Base-by-base conservation (phyloP, 2,888 invertebrate species). In the Entomobrya proxima region DNA sequence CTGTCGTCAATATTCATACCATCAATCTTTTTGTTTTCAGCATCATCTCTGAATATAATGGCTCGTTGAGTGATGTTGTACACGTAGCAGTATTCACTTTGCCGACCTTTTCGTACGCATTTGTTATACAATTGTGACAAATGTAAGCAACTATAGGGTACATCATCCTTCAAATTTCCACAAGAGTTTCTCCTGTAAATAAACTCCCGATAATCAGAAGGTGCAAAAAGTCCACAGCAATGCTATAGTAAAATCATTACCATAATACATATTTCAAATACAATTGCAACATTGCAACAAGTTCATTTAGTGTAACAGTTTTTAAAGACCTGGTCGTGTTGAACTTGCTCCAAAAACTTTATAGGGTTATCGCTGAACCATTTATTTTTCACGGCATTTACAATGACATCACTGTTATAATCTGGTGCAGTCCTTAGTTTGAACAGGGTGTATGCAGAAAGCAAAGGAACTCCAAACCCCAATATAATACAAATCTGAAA, bases 181-280 rank as follows among this genome's bases (percentile, higher is more conserved):
- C 75, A 75, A 13, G 4, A 35, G 18, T 32, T n/a, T 35, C 44
- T n/a, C 21, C 9, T 32, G 55, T 77, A 77, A 44, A 77, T 77
- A 13, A 44, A 77, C 9, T 77, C 77, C 30, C 77, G 37, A 21
- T 40, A 77, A 15, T 77, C 77, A 0, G 24, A 37, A 27, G 58
- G 37, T 0, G 40, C 55, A 27, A 40, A 7, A 3, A 77, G 37
- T 27, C 77, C 77, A 58, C 77, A 77, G 44, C 77, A 77, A 0
- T 11, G n/a, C 77, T 69, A 11, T n/a, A n/a, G n/a, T 1, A 37
- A 40, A 37, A 67, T 15, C 55, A 64, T 72, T 2, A 11, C 2
- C 5, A 67, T 67, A 58, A 24, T 21, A n/a, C 9, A 40, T 2
- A n/a, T 1, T 30, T 61, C n/a, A 24, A 24, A 67, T n/a, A n/a